Evolutionary conservation across 2,113 vertebrate genomes (phyloP), one percentile per base, ranked within the genome.

Genomic region (Elachura formosa): DNA sequence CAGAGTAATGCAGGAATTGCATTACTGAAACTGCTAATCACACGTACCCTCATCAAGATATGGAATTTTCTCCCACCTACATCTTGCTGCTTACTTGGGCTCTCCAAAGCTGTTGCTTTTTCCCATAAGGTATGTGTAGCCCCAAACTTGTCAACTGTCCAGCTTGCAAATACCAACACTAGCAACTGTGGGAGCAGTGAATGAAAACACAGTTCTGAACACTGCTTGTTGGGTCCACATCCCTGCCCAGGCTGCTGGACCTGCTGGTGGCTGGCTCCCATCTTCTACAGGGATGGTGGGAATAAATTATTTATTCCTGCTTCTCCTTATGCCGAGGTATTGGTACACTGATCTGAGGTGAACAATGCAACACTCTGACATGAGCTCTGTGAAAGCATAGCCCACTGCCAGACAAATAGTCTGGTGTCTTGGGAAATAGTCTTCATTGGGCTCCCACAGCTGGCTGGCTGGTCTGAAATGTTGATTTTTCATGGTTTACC

Each of bases 391-490:
- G 59, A 89, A 24, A 59, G 40, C 12, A 31, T 71, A 77, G 34
- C 36, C 45, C 5, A 4, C 62, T 94, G 64, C 56, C 84, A 84
- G 69, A 59, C 1, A 9, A 62, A 54, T 13, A 55, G 25, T 40
- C 28, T 69, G 17, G 21, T 74, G 21, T 68, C 69, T 89, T 82
- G 87, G 78, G 66, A 91, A 91, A 89, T 11, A 51, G 24, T 52
- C 84, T 95, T 74, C 49, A 38, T 75, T 54, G 0, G 2, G 38
- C 43, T 52, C 69, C 66, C 6, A 9, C 66, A 94, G 72, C 72
- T 93, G 84, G 48, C 68, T 86, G 76, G 11, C 56, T 84, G 40
- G 21, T 87, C 93, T 87, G 89, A 95, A 95, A 89, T 79, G 81
- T 89, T 92, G 89, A 82, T 84, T 79, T 84, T 89, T 81, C 52